Evolutionary conservation across 2,113 vertebrate genomes (phyloP).

Genomic region (Castor canadensis): DNA sequence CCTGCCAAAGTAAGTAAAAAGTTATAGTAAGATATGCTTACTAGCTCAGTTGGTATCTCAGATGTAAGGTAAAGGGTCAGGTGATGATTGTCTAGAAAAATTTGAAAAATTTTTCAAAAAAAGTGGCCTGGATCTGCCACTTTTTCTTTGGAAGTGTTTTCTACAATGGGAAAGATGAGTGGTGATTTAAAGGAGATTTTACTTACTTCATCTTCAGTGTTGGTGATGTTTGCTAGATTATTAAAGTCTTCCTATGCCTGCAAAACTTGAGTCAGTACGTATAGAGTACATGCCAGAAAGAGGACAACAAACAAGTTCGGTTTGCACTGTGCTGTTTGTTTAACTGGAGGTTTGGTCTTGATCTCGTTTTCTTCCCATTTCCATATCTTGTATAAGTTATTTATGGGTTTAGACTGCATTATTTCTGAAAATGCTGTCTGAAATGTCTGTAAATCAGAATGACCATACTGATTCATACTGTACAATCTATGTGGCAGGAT

Average conservation of each 20-base stretch:
- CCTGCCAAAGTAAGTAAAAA: slow-evolving; percentile 88
- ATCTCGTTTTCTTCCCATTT: background rate
- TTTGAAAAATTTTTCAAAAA: background rate
- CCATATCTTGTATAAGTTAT: background rate
- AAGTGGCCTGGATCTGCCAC: background rate
- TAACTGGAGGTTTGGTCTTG: background rate
- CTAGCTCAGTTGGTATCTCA: background rate
- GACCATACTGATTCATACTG: background rate
- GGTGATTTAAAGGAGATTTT: background rate
- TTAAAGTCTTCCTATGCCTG: background rate
- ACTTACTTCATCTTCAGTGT: background rate
- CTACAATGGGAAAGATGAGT: background rate
- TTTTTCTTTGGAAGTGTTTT: background rate
- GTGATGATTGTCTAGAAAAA: background rate
- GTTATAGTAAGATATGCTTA: background rate
- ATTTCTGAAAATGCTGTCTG: background rate
- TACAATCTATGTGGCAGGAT: too few relatives aligned
- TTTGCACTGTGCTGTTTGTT: background rate
- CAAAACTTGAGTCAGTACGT: background rate
- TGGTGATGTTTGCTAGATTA: background rate
- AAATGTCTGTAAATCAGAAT: background rate
- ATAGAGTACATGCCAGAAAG: background rate
- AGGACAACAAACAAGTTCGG: background rate
- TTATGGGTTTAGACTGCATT: background rate
- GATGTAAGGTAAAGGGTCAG: background rate